These are phyloP conservation scores for Colossoma macropomum DNA, from an alignment of 2,113 vertebrate species.

Conservation along the genomic window DNA sequence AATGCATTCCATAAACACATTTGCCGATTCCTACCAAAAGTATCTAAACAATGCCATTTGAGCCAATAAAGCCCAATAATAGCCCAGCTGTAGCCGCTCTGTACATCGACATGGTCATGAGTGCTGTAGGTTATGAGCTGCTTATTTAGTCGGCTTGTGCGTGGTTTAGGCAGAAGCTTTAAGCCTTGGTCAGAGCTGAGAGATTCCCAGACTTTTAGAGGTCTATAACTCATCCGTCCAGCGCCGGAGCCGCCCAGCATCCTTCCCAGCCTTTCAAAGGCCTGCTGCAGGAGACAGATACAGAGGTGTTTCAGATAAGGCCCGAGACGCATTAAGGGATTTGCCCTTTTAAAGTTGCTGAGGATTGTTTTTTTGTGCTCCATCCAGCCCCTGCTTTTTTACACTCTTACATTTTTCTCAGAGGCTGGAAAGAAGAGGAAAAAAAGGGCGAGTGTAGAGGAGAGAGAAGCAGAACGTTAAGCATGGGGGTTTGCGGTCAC, in stretches of 20 bases:
- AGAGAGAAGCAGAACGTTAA: constrained; percentile 67
- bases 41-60: not conserved
- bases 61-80: not conserved
- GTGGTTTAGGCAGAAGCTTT: constrained; percentile 73
- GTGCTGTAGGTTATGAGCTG: constrained; percentile 26
- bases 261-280: constrained; percentile 81
- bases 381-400: constrained; percentile 50
- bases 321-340: constrained; percentile 84
- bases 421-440: constrained; percentile 71
- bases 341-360: constrained; percentile 78
- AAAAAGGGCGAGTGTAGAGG: constrained; percentile 64
- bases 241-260: constrained; percentile 51
- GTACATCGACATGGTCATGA: not conserved
- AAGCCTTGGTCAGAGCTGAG: constrained; percentile 76
- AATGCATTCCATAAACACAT: not conserved
- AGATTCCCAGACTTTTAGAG: constrained; percentile 83
- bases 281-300: constrained; percentile 81
- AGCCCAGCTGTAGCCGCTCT: not conserved
- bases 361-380: constrained; percentile 60
- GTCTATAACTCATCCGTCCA: constrained; percentile 79
- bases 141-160: constrained; percentile 54
- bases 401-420: constrained; percentile 68
- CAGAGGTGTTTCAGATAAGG: constrained; percentile 86
- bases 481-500: constrained; percentile 76
- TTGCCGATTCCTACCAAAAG: not conserved